Conservation (phyloP, 2,797 vertebrate genomes). For the Enteromius paludinosus region DNA sequence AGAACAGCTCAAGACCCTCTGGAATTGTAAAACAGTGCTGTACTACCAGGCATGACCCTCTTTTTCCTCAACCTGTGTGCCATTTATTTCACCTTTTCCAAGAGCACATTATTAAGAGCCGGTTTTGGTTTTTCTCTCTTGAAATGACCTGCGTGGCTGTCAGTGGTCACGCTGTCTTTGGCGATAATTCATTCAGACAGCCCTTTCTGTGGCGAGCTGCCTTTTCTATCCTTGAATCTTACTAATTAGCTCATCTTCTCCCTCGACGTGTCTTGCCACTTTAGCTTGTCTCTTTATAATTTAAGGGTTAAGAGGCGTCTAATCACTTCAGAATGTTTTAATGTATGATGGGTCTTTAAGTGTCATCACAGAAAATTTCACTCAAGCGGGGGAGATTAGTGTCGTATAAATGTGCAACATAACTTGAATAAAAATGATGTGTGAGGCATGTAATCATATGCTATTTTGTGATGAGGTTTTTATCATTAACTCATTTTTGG, state of each 20-base stretch:
- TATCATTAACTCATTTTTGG: background rate
- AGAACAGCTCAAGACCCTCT: conserved; percentile 35
- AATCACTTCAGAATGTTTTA: conserved; percentile 62
- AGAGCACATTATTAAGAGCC: conserved; percentile 25
- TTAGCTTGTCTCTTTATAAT: conserved; percentile 71
- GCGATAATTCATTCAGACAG: conserved; percentile 37
- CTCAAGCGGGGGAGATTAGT: conserved; percentile 30
- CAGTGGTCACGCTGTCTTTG: conserved; percentile 16
- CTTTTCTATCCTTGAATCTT: conserved; percentile 65
- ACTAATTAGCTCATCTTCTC: conserved; percentile 75
- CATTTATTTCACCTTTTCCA: conserved; percentile 18
- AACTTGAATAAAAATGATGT: conserved; percentile 19
- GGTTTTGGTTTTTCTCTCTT: background rate
- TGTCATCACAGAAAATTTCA: conserved; percentile 23
- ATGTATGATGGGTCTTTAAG: conserved; percentile 44
- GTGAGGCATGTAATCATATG: background rate
- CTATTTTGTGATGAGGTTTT: background rate
- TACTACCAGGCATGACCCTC: conserved; percentile 7
- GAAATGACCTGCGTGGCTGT: conserved; percentile 21
- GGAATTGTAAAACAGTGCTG: conserved; percentile 23
- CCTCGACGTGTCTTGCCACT: conserved; percentile 63
- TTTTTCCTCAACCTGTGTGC: conserved; percentile 4
- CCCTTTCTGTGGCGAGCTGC: conserved; percentile 16
- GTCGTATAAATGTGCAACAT: background rate
- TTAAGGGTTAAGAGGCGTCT: conserved; percentile 71